phyloP scores from a whole-genome alignment of 2,113 vertebrate species.

The Neotragus moschatus region DNA sequence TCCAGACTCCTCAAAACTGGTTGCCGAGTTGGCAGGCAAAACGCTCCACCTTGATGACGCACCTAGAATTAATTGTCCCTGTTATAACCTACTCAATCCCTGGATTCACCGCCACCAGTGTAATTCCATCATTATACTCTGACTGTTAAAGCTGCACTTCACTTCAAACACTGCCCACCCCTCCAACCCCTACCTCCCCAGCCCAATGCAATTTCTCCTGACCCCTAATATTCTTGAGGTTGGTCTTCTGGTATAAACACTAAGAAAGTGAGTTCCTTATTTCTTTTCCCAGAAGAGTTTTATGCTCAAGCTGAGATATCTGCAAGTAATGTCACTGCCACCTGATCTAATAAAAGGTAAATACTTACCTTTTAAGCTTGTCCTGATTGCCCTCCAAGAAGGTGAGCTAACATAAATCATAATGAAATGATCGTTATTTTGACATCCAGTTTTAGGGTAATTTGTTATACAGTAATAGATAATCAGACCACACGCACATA shows the following conservation, averaged over 20 bases:
- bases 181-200: fast-evolving
- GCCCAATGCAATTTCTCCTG: neutral
- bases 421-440: neutral
- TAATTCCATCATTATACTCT: neutral
- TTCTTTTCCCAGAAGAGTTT: neutral
- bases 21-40: neutral
- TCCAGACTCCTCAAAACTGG: neutral
- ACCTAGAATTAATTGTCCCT: neutral
- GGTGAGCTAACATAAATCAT: neutral
- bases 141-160: neutral
- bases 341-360: neutral
- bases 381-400: neutral
- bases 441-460: neutral
- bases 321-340: neutral
- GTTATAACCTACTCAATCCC: neutral
- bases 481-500: neutral
- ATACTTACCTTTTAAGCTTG: neutral
- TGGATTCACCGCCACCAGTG: neutral
- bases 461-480: neutral
- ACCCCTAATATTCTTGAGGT: neutral
- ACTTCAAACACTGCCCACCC: neutral
- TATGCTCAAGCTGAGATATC: neutral
- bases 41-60: neutral
- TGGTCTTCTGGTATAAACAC: neutral
- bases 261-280: neutral